Evolutionary conservation across 2,113 vertebrate species (phyloP).

Genomic region (Butastur rufipennis): DNA sequence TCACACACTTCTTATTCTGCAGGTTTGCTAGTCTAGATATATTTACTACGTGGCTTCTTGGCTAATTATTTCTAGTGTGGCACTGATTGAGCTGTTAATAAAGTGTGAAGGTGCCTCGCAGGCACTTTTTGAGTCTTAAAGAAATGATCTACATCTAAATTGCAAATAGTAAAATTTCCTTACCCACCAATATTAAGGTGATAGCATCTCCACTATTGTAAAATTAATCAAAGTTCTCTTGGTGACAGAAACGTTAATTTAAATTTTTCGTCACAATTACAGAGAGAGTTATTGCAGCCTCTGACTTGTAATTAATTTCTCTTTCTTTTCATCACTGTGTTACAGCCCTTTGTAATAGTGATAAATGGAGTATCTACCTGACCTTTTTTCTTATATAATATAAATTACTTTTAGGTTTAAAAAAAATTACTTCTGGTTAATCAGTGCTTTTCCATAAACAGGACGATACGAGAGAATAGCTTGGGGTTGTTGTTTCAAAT

Average conservation of each 20-base stretch:
- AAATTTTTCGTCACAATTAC: constrained; percentile 83
- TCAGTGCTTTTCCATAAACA: constrained; percentile 71
- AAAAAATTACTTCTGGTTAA: constrained; percentile 64
- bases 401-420: constrained; percentile 65
- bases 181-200: constrained; percentile 68
- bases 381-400: constrained; percentile 63
- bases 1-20: constrained; percentile 20
- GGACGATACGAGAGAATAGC: neutral
- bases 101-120: constrained; percentile 84
- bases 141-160: constrained; percentile 77
- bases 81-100: constrained; percentile 86
- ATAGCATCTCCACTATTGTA: constrained; percentile 76
- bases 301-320: constrained; percentile 86
- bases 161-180: constrained; percentile 77
- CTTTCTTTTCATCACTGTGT: constrained; percentile 74
- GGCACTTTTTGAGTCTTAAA: constrained; percentile 71
- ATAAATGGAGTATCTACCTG: constrained; percentile 77
- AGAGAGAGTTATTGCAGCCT: constrained; percentile 77
- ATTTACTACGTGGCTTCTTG: constrained; percentile 66
- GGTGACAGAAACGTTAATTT: constrained; percentile 83
- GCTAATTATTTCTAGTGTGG: constrained; percentile 74
- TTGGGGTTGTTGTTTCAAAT: neutral
- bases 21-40: constrained; percentile 49
- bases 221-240: constrained; percentile 85
- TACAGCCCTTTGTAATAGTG: constrained; percentile 76